A percentile compares a stretch with the other conserved stretches of the same genome.
These are phyloP conservation scores for Pseudopodoces humilis DNA, from an alignment of 2,113 vertebrate genomes.

Conservation along the genomic window DNA sequence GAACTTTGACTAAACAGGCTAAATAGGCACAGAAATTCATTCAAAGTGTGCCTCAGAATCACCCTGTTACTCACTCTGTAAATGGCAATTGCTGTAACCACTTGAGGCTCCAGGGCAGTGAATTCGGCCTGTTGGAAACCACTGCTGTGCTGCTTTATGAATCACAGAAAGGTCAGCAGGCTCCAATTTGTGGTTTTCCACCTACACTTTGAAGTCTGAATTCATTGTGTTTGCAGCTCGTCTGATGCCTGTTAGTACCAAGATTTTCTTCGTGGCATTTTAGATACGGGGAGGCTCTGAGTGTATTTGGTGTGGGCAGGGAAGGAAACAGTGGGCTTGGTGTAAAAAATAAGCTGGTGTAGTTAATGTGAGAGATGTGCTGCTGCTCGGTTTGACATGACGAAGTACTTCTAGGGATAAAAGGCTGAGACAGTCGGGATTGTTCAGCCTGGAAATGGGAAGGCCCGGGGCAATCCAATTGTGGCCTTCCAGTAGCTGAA, in stretches of 20 bases:
- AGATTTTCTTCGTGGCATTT: neutral
- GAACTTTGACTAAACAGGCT: neutral
- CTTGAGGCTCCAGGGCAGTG: conserved; percentile 28
- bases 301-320: neutral
- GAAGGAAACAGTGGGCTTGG: neutral
- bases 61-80: neutral
- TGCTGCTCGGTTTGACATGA: neutral
- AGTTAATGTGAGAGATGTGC: neutral
- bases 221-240: conserved; percentile 1
- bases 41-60: neutral
- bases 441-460: neutral
- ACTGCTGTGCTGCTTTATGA: neutral
- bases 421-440: neutral
- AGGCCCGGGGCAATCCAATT: neutral
- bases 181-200: conserved; percentile 55
- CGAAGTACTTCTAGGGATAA: neutral
- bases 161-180: conserved; percentile 13
- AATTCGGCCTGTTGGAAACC: neutral
- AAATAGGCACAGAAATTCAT: neutral
- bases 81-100: neutral
- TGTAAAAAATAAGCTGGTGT: conserved; percentile 27
- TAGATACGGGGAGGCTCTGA: neutral
- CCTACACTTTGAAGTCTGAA: conserved; percentile 42
- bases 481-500: neutral
- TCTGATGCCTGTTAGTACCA: neutral